Evolutionary conservation across 2,888 invertebrate genomes (phyloP).

Genomic region (Lasioglossum pauxillum): DNA sequence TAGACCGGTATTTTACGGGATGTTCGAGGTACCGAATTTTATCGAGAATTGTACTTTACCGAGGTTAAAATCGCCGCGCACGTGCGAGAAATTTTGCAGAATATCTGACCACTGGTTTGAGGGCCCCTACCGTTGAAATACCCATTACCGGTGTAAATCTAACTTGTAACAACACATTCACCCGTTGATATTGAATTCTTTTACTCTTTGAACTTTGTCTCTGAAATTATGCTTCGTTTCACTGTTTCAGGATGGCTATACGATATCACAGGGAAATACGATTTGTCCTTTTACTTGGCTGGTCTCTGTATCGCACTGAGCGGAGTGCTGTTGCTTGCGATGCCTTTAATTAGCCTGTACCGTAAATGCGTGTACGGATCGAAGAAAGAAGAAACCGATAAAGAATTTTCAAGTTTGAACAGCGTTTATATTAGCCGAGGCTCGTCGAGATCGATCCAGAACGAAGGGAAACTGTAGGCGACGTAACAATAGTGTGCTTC

Average conservation of each 20-base stretch:
- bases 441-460: conserved; percentile 14
- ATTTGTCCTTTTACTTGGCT: conserved; percentile 92
- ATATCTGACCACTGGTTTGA: too few relatives aligned
- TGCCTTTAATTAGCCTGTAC: conserved; percentile 81
- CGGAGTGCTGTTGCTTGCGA: conserved; percentile 87
- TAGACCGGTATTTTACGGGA: too few relatives aligned
- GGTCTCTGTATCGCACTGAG: conserved; percentile 92
- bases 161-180: too few relatives aligned
- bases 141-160: too few relatives aligned
- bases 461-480: neutral
- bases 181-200: neutral
- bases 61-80: too few relatives aligned
- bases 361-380: conserved; percentile 71
- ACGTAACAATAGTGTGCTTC: neutral
- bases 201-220: neutral
- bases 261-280: conserved; percentile 91
- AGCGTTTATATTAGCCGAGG: conserved; percentile 73
- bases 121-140: too few relatives aligned
- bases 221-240: neutral
- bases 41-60: too few relatives aligned
- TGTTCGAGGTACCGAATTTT: too few relatives aligned
- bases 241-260: conserved; percentile 90
- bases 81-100: too few relatives aligned
- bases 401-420: conserved; percentile 77
- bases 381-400: conserved; percentile 63